Evolutionary conservation across 1,140 invertebrate genomes (phyloP), one percentile per base, ranked within the genome.

Genomic region (Chionoecetes opilio): DNA sequence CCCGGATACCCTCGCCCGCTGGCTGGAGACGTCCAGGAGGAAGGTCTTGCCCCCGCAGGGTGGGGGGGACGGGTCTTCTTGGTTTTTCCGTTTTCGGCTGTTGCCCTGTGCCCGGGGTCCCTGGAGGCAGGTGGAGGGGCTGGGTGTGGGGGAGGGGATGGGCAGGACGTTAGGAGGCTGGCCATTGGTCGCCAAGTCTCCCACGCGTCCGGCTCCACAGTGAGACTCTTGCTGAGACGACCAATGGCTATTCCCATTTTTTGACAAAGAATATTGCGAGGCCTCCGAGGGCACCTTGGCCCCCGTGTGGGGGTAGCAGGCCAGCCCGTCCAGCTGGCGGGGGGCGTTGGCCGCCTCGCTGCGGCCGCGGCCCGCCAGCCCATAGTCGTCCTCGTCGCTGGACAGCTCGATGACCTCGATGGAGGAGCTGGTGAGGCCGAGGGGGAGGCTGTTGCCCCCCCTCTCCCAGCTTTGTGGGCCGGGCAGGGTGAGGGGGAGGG

Each of bases 171-270:
- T 87, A n/a, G 92, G 92, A 86, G 95, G 82, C 75, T 84, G 82
- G 95, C 95, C 95, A 95, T 95, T 95, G 95, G 93, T 93, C 95
- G 93, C 93, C 95, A 94, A 95, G 92, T 93, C 90, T 75, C 95
- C 93, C 92, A 90, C 82, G 92, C 63, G 92, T 93, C 95, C 92
- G 35, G 92, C 92, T 85, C 93, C 89, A 93, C 84, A 93, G 93
- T 90, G 93, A 84, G 94, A 95, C 94, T 92, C 75, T 35, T 92
- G 32, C 85, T 95, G 63, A 82, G 92, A 95, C 92, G 95, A 95
- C 95, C 95, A 95, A 95, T 95, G 95, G 95, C 95, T 95, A 95
- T 93, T 93, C 95, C 92, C 95, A 95, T 95, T 95, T 95, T 95
- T 95, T 95, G 95, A 75, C 95, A 84, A 91, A 35, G 95, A 93